phyloP scores from a whole-genome alignment of 2,888 invertebrate species.

The Dinocampus coccinellae region DNA sequence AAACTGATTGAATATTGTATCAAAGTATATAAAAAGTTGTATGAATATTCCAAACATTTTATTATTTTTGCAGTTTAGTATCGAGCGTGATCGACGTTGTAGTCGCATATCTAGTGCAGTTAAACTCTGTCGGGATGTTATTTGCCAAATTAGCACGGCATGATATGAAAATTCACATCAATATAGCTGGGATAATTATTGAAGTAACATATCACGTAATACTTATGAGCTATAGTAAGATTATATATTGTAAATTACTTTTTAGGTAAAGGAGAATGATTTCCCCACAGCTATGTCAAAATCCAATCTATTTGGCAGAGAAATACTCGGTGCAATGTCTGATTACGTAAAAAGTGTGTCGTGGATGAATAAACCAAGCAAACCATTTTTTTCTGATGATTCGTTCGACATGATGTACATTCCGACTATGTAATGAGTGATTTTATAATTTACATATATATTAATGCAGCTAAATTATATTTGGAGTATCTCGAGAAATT shows the following conservation, averaged over 20 bases:
- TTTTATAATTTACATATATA: background rate
- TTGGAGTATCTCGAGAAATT: background rate
- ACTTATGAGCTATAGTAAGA: background rate
- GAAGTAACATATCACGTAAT: background rate
- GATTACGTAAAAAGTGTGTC: background rate
- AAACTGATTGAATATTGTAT: background rate
- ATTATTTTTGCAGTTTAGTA: background rate
- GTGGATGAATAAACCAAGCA: no score
- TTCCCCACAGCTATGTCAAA: background rate
- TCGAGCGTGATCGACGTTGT: no score
- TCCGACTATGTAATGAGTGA: background rate
- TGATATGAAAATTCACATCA: background rate
- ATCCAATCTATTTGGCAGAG: background rate
- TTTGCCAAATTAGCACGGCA: background rate
- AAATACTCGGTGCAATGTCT: background rate
- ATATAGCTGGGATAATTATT: background rate
- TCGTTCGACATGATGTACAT: background rate
- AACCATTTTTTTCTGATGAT: background rate
- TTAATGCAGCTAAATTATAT: background rate
- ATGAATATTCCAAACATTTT: no score
- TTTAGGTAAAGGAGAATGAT: background rate
- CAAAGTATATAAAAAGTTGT: background rate
- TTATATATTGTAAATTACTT: background rate
- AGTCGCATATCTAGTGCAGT: background rate
- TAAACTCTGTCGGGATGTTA: background rate